Conservation (phyloP, 2,888 invertebrate species). For the Scaptomyza caliginosa region DNA sequence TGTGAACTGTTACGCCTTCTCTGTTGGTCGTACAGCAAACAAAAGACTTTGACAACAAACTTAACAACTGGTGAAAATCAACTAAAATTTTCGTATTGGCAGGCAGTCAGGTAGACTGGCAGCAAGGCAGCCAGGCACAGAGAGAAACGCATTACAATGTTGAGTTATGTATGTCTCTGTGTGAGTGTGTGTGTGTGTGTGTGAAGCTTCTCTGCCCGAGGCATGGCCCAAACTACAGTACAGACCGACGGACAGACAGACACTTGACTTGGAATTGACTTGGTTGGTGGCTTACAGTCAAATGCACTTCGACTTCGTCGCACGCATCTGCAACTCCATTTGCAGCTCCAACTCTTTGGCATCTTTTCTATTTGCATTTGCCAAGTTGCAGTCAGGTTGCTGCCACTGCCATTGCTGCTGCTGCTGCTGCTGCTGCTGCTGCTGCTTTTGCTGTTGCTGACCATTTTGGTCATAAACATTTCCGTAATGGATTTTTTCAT, state of each 20-base stretch:
- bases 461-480: slow-evolving; percentile 80
- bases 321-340: slow-evolving; percentile 68
- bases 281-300: slow-evolving; percentile 57
- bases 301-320: slow-evolving; percentile 59
- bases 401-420: slow-evolving; percentile 16
- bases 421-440: slow-evolving; percentile 19
- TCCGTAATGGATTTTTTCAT: slow-evolving; percentile 81
- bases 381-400: slow-evolving; percentile 15
- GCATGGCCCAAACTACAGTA: slow-evolving; percentile 40
- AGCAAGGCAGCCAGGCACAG: no score
- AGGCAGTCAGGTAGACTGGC: slow-evolving; percentile 33
- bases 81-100: slow-evolving; percentile 51
- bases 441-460: slow-evolving; percentile 49
- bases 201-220: slow-evolving; percentile 10
- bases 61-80: slow-evolving; percentile 57
- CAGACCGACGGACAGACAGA: slow-evolving; percentile 23
- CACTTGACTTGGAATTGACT: slow-evolving; percentile 52
- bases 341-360: slow-evolving; percentile 62
- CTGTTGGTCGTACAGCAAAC: slow-evolving; percentile 16
- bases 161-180: slow-evolving; percentile 49
- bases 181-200: slow-evolving; percentile 12
- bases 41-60: slow-evolving; percentile 50
- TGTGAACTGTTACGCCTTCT: slow-evolving; percentile 37
- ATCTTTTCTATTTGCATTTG: slow-evolving; percentile 79
- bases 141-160: slow-evolving; percentile 74